These are phyloP conservation scores for Glaucomys volans DNA, from an alignment of 2,113 vertebrate species.

Conservation along the genomic window DNA sequence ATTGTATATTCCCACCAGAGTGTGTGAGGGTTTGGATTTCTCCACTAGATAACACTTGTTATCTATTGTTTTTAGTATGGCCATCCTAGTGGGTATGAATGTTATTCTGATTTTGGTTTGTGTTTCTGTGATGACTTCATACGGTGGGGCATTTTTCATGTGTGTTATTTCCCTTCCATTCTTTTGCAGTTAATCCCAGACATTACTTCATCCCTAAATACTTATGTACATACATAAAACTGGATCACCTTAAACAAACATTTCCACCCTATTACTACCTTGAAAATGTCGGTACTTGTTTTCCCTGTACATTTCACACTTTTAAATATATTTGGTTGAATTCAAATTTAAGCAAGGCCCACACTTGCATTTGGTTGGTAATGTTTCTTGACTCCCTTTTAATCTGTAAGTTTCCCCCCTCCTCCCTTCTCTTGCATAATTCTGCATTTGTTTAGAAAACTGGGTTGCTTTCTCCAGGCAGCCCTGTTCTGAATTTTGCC, in stretches of 20 bases:
- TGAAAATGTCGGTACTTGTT: background rate
- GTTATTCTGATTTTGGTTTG: background rate
- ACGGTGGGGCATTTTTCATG: background rate
- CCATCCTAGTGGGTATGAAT: background rate
- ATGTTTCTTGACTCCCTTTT: background rate
- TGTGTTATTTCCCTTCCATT: background rate
- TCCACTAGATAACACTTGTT: background rate
- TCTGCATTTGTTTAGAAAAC: background rate
- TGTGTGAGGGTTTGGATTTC: background rate
- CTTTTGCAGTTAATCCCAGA: background rate
- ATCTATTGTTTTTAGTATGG: background rate
- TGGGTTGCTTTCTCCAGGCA: background rate
- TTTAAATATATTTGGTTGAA: background rate
- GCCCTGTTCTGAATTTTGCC: background rate
- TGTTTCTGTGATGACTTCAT: background rate
- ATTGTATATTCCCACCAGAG: background rate
- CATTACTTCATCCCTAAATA: background rate
- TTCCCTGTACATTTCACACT: background rate
- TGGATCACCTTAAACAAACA: background rate
- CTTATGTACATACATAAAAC: background rate
- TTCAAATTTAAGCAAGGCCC: background rate
- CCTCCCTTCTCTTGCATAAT: background rate
- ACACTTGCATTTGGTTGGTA: background rate
- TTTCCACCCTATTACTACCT: background rate
- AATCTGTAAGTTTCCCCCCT: background rate